These are phyloP conservation scores for Astropecten irregularis DNA, from an alignment of 53 echinoderm and acorn worm species.

Conservation along the genomic window DNA sequence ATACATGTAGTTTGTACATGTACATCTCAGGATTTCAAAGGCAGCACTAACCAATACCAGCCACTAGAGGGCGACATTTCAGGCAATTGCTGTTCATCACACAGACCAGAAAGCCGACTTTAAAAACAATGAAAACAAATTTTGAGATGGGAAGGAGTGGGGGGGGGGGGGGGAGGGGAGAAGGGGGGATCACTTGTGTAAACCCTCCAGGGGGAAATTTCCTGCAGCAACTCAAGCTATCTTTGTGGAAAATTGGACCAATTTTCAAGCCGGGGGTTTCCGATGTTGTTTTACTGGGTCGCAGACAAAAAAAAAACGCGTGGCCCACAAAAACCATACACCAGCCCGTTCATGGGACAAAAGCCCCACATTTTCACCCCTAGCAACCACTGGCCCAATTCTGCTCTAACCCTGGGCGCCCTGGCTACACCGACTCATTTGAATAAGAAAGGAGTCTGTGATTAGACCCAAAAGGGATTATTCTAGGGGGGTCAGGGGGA, in stretches of 20 bases:
- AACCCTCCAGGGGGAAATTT: too few species aligned
- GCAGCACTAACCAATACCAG: too few species aligned
- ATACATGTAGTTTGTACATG: too few species aligned
- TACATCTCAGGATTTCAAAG: too few species aligned
- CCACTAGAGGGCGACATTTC: too few species aligned
- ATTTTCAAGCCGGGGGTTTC: neutral
- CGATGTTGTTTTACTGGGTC: neutral
- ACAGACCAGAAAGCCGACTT: too few species aligned
- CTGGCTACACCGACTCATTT: neutral
- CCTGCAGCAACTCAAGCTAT: too few species aligned
- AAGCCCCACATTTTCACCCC: conserved; percentile 31
- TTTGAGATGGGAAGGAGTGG: neutral
- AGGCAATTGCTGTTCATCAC: too few species aligned
- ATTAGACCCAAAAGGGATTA: neutral
- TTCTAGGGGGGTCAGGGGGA: neutral
- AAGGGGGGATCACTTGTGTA: neutral
- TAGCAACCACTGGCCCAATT: conserved; percentile 19
- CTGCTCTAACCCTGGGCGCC: neutral
- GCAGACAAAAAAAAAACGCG: neutral
- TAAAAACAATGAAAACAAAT: too few species aligned
- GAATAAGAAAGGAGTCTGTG: conserved; percentile 2
- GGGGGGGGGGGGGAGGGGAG: neutral
- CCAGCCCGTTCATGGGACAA: too few species aligned
- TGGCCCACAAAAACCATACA: neutral
- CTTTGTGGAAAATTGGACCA: too few species aligned